Percentiles rank a stretch among this genome's conserved stretches.
These are phyloP conservation scores for Labeo catla DNA, from an alignment of 2,113 vertebrate species.

Conservation along the genomic window DNA sequence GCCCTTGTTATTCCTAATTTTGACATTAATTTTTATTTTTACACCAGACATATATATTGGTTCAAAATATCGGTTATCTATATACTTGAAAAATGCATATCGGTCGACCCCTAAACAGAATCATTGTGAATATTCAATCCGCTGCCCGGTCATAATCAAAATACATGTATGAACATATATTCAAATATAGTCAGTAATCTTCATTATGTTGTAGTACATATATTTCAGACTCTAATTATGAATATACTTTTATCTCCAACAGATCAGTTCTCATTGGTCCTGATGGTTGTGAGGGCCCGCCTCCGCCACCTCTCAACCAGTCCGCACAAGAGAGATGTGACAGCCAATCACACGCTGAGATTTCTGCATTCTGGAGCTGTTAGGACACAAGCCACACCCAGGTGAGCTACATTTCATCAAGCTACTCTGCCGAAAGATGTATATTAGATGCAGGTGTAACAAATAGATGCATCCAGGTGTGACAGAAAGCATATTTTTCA, in stretches of 20 bases:
- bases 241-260: neutral
- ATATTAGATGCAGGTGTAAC: neutral
- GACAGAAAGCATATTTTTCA: neutral
- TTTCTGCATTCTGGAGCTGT: constrained; percentile 71
- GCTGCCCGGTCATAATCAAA: neutral
- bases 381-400: constrained; percentile 73
- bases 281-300: constrained; percentile 71
- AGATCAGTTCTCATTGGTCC: constrained; percentile 63
- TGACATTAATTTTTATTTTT: too few relatives aligned
- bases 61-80: too few relatives aligned
- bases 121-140: too few relatives aligned
- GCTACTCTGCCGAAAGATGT: neutral
- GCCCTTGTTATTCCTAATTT: too few relatives aligned
- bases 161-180: neutral
- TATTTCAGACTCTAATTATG: neutral
- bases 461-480: neutral
- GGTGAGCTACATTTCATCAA: constrained; percentile 67
- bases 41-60: too few relatives aligned
- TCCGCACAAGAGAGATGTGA: constrained; percentile 70
- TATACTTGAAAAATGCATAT: too few relatives aligned
- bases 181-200: neutral
- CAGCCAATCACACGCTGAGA: constrained; percentile 66
- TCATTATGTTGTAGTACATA: neutral
- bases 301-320: constrained; percentile 66
- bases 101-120: too few relatives aligned